Evolutionary conservation across 2,797 vertebrate species (phyloP).

Genomic region (Cossypha dichroa): DNA sequence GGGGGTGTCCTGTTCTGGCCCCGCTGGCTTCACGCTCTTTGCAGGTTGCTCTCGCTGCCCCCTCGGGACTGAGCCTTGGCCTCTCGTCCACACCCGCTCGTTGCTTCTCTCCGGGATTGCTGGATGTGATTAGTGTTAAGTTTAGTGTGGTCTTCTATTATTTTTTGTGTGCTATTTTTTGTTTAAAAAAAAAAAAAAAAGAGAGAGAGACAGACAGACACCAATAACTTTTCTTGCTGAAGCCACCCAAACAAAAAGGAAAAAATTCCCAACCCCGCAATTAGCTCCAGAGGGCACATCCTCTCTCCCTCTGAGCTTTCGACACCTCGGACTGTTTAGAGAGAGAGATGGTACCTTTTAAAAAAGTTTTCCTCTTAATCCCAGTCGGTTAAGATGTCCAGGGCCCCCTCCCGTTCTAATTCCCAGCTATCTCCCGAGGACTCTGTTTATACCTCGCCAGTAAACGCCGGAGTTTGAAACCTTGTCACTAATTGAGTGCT

Average conservation of each 20-base stretch:
- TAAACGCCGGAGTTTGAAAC: constrained; percentile 58
- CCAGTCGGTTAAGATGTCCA: constrained; percentile 10
- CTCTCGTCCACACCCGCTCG: neutral
- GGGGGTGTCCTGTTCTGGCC: neutral
- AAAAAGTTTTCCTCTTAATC: constrained; percentile 61
- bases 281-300: constrained; percentile 9
- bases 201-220: fast-evolving
- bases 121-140: neutral
- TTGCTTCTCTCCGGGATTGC: neutral
- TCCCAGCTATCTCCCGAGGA: constrained; percentile 57
- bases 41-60: neutral
- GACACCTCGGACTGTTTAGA: constrained; percentile 52
- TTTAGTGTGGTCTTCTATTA: neutral
- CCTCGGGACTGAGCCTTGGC: neutral
- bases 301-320: constrained; percentile 39
- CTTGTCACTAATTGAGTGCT: constrained; percentile 72
- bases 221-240: neutral
- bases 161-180: neutral
- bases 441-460: constrained; percentile 67
- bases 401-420: constrained; percentile 23
- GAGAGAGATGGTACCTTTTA: constrained; percentile 36
- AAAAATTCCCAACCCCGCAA: neutral
- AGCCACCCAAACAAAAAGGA: neutral
- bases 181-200: neutral
- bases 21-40: fast-evolving